Evolutionary conservation across 2,797 vertebrate species (phyloP).

Genomic region (Stomatorhinus walkeri): DNA sequence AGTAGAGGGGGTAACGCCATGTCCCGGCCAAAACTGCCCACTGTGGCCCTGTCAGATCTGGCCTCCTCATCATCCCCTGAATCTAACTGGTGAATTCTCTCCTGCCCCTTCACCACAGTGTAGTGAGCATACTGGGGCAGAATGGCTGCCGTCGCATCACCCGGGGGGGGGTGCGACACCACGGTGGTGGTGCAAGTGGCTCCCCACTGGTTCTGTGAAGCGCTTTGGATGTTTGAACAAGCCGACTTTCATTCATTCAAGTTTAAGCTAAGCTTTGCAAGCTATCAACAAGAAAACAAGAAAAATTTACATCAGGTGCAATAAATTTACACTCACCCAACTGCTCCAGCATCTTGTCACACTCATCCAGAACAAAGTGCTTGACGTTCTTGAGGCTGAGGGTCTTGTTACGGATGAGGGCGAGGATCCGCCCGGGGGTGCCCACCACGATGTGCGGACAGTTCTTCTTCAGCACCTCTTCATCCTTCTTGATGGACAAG

Average conservation of each 20-base stretch:
- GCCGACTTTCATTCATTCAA: not conserved
- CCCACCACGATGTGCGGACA: constrained; percentile 82
- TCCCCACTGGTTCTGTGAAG: not conserved
- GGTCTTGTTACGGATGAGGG: constrained; percentile 68
- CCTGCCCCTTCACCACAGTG: too few species aligned
- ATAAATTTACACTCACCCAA: constrained; percentile 54
- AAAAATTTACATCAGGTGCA: not conserved
- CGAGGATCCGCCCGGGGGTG: constrained; percentile 74
- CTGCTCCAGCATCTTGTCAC: constrained; percentile 83
- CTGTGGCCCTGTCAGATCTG: not conserved
- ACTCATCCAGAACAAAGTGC: constrained; percentile 81
- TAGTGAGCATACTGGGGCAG: too few species aligned
- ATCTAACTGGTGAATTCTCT: not conserved
- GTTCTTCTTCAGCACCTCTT: constrained; percentile 74
- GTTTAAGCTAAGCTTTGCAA: not conserved
- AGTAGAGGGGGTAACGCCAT: not conserved
- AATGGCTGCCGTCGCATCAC: too few species aligned
- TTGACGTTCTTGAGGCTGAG: constrained; percentile 76
- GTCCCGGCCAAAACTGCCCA: not conserved
- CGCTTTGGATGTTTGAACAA: not conserved
- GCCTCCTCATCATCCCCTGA: not conserved
- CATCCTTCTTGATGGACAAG: constrained; percentile 76
- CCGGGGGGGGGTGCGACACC: too few species aligned
- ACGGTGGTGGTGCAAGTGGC: not conserved
- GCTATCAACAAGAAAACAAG: not conserved